phyloP scores from a whole-genome alignment of 2,888 invertebrate species.

The Nymphalis polychloros region DNA sequence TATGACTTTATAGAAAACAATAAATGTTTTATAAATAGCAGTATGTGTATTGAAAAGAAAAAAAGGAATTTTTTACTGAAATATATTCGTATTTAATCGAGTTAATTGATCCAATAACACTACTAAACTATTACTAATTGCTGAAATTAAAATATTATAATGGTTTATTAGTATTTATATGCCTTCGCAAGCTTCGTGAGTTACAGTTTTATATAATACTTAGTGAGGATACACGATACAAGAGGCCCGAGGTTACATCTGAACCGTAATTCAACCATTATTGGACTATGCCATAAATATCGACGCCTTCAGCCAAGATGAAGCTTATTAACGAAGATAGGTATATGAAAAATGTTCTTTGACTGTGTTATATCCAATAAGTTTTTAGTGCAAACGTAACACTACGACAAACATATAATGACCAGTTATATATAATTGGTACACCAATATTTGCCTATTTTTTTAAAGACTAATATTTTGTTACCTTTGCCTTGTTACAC shows the following conservation, averaged over 20 bases:
- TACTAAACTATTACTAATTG: too few species aligned
- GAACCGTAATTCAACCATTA: conserved; percentile 49
- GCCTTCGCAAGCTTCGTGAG: background rate
- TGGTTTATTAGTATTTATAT: too few species aligned
- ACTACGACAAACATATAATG: background rate
- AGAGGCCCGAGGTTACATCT: conserved; percentile 39
- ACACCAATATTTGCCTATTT: too few species aligned
- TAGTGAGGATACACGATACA: conserved; percentile 26
- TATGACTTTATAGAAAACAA: too few species aligned
- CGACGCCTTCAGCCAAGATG: conserved; percentile 22
- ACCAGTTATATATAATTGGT: background rate
- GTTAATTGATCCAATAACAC: too few species aligned
- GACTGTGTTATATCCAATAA: conserved; percentile 19
- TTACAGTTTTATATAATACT: conserved; percentile 25
- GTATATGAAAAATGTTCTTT: conserved; percentile 30
- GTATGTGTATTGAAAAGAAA: background rate
- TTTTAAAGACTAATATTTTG: too few species aligned
- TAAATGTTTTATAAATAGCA: conserved; percentile 5
- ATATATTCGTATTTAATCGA: too few species aligned
- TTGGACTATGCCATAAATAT: conserved; percentile 50
- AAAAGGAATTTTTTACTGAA: too few species aligned
- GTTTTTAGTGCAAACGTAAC: conserved; percentile 3
- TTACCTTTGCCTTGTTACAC: too few species aligned
- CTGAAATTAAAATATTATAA: too few species aligned
- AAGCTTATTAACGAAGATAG: conserved; percentile 35